Evolutionary conservation across 1,140 invertebrate species (phyloP), one percentile per base, ranked within the genome.

Genomic region (Lucilia cuprina): DNA sequence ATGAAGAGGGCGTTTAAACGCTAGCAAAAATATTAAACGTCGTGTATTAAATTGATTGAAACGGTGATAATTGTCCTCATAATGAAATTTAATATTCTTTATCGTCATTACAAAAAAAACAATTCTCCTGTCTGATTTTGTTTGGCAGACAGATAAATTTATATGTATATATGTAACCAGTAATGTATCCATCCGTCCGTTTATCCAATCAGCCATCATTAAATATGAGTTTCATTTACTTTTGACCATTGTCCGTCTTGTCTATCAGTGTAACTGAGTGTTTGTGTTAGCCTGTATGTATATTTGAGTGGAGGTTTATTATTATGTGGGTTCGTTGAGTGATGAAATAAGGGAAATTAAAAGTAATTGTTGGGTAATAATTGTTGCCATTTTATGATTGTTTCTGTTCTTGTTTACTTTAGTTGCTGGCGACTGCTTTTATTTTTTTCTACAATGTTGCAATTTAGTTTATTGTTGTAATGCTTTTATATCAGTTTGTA

Each of bases 301-400:
- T 41, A 41, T 41, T 41, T 41, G 41, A 41, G 50, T 60, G 55
- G 1, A n/a, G 14, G 14, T 70, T 21, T 70, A n/a, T 9, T 21
- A 70, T 70, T 70, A 17, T n/a, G 55, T n/a, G 55, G 41, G 41
- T 41, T 41, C 41, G 41, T 41, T 2, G 21, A 25, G 19, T 70
- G 19, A 70, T 70, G 65, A 70, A 70, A 70, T 70, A 70, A 70
- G n/a, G 65, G 65, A 70, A 70, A 70, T 70, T 70, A 70, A 70
- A 70, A 70, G 65, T 70, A 70, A 70, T 70, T 70, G 65, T 70
- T 70, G 65, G 65, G 65, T 25, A 70, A 70, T 70, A 70, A 70
- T 70, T 12, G 65, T 21, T 70, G 65, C 65, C 65, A 70, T 70
- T 70, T 70, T 21, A 25, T 70, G 19, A 70, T 25, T 70, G 65